Evolutionary conservation across 2,797 vertebrate genomes (phyloP), one percentile per base, ranked within the genome.

Genomic region (Falco peregrinus): DNA sequence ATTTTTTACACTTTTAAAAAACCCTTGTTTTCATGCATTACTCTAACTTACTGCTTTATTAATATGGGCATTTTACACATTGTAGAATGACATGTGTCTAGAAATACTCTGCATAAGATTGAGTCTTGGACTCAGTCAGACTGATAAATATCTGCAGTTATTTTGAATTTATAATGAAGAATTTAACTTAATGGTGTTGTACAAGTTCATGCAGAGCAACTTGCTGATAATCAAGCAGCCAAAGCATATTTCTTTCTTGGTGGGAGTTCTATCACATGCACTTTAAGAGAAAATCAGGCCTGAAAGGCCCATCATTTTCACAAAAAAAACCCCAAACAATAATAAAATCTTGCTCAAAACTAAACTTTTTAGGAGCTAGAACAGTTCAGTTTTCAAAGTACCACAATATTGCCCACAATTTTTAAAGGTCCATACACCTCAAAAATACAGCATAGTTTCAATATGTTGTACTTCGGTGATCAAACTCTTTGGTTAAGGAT

Each of bases 111-210:
- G 76, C 20, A 54, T 19, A n/a, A 91, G 63, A 73, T 1, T 1
- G 26, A 93, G 35, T 51, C 61, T 69, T 93, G 70, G 45, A 83
- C 56, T 92, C 5, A 8, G 54, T 81, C 77, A 86, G 54, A 89
- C 67, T 74, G 91, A 96, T 96, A 95, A 82, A 90, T 94, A 96
- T 95, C 93, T 95, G 84, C 71, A 95, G 53, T 74, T 95, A 93
- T 95, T 96, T 76, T 79, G 85, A 96, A 96, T 95, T 95, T 92
- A 60, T 95, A 95, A 95, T 96, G 45, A 95, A 89, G 71, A 89
- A 94, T 93, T 89, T 84, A 57, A 88, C 70, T 91, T 95, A 94
- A 93, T 78, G 37, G 43, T 53, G 22, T 71, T 80, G 54, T 84
- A 90, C 94, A 96, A 90, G 95, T 95, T 92, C 70, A 93, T 88